Conservation (phyloP, 2,113 vertebrate species). For the Cololabis saira region DNA sequence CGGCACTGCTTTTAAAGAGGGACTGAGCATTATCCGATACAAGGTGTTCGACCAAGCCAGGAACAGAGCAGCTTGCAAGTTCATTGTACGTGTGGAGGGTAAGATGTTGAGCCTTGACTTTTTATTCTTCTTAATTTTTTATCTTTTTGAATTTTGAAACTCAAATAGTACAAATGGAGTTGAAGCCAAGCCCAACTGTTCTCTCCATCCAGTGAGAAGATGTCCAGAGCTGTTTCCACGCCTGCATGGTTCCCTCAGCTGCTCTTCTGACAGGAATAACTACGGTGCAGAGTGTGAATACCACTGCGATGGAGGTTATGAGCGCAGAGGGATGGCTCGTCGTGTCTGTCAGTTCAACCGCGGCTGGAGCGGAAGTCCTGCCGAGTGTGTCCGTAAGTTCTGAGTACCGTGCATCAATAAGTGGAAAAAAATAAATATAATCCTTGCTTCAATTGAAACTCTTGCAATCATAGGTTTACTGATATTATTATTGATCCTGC, state of each 20-base stretch:
- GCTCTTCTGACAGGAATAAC: constrained; percentile 89
- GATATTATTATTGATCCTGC: too few relatives aligned
- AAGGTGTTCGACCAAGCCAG: constrained; percentile 90
- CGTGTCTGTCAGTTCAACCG: constrained; percentile 89
- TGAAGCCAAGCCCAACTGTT: background rate
- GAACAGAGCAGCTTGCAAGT: constrained; percentile 96
- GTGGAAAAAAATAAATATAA: too few relatives aligned
- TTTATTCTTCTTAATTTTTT: background rate
- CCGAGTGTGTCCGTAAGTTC: constrained; percentile 87
- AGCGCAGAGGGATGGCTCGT: constrained; percentile 82
- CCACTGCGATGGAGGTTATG: constrained; percentile 89
- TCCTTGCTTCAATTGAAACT: too few relatives aligned
- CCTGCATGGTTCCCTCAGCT: constrained; percentile 88
- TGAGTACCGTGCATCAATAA: background rate
- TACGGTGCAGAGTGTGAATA: constrained; percentile 93
- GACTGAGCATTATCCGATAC: constrained; percentile 88
- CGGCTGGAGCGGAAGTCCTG: constrained; percentile 86
- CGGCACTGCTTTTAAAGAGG: constrained; percentile 88
- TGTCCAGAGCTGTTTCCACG: constrained; percentile 86
- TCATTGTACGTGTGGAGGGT: constrained; percentile 92
- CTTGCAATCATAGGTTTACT: too few relatives aligned
- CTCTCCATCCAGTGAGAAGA: constrained; percentile 83
- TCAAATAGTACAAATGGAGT: background rate
- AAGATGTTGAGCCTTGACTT: constrained; percentile 17
- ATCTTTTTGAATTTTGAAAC: background rate